These are phyloP conservation scores for Ophiothrix spiculata DNA, from an alignment of 35 echinoderm and acorn worm species.

Conservation along the genomic window DNA sequence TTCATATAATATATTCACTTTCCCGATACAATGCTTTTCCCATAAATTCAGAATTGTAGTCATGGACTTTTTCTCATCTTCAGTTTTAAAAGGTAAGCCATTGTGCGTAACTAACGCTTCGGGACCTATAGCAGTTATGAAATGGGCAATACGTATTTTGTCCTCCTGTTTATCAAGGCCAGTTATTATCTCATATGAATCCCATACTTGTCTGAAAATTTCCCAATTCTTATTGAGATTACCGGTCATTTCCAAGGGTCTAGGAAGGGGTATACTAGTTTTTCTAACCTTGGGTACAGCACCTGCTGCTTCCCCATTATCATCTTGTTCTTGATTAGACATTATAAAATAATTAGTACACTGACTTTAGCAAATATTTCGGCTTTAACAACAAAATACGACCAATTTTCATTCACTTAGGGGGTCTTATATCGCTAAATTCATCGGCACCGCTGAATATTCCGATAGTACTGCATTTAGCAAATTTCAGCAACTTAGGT, in stretches of 20 bases:
- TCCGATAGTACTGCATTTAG: no score
- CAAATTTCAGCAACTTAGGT: no score
- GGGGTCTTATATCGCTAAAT: no score
- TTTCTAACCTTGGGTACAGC: background rate
- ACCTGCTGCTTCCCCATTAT: no score
- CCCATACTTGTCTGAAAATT: constrained; percentile 66
- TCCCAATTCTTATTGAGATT: constrained; percentile 79
- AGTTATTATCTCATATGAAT: constrained; percentile 62
- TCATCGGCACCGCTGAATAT: no score
- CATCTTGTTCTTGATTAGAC: no score
- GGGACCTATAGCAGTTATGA: constrained; percentile 15
- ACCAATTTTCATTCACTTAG: no score
- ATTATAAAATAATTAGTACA: no score
- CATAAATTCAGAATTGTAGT: constrained; percentile 21
- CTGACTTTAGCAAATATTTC: no score
- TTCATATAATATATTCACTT: constrained; percentile 29
- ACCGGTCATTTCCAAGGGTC: background rate
- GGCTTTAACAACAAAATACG: no score
- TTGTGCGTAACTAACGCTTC: constrained; percentile 25
- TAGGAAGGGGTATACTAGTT: background rate
- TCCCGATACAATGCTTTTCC: constrained; percentile 18
- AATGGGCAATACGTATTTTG: constrained; percentile 19
- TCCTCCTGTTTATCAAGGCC: constrained; percentile 21
- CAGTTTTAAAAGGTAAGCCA: constrained; percentile 17
- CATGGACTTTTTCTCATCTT: constrained; percentile 13